These are phyloP conservation scores for Trachymyrmex cornetzi DNA, from an alignment of 1,140 invertebrate species.

Conservation along the genomic window DNA sequence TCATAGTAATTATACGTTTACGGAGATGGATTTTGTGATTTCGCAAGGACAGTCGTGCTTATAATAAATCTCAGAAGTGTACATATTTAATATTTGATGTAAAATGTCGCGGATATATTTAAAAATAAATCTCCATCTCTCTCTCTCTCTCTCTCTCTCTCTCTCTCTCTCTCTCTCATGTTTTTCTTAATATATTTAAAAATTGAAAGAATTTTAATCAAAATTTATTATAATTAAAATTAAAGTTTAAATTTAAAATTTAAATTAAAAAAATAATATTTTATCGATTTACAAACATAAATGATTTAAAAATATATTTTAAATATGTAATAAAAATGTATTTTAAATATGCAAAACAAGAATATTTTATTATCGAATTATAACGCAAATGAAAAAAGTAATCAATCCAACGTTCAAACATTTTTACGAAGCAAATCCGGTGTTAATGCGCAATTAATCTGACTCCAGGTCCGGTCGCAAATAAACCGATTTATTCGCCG, in stretches of 20 bases:
- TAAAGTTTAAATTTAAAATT: background rate
- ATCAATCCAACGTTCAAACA: conserved; percentile 42
- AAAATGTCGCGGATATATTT: background rate
- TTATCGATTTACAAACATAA: background rate
- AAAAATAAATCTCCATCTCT: background rate
- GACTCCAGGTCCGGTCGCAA: conserved; percentile 46
- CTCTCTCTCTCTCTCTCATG: background rate
- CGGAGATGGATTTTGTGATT: conserved; percentile 45
- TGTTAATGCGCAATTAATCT: conserved; percentile 61
- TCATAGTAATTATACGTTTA: conserved; percentile 24
- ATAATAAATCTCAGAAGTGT: background rate
- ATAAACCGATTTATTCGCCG: conserved; percentile 63
- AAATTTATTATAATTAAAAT: background rate
- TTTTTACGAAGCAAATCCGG: conserved; percentile 34
- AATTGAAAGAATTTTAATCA: background rate
- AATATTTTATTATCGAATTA: conserved; percentile 5
- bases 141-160: too few relatives aligned
- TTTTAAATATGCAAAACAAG: background rate
- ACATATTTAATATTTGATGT: background rate
- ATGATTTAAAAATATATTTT: background rate
- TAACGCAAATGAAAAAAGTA: background rate
- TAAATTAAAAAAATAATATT: background rate
- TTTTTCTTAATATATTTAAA: background rate
- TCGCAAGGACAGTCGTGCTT: background rate
- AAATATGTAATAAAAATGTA: background rate